Percentiles rank a stretch among this genome's conserved stretches.
Evolutionary conservation across 2,797 vertebrate species (phyloP).

Genomic region (Psittacula echo): DNA sequence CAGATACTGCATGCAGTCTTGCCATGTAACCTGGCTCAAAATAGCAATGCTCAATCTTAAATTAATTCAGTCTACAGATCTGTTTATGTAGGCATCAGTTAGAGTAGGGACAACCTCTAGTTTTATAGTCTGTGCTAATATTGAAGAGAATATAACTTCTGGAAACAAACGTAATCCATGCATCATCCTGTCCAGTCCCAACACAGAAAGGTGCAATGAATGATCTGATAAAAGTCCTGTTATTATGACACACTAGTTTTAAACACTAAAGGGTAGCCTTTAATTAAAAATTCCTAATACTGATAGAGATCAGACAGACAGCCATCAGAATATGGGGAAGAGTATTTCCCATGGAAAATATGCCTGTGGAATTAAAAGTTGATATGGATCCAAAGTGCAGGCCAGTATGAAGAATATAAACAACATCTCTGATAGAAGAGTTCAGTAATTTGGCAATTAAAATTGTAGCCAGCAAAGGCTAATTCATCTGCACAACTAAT

Average conservation of each 20-base stretch:
- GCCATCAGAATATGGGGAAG: neutral
- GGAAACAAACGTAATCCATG: neutral
- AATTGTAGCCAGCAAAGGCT: neutral
- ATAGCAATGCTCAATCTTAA: constrained; percentile 13
- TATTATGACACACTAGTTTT: neutral
- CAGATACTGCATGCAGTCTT: neutral
- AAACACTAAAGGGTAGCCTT: neutral
- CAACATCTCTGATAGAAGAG: neutral
- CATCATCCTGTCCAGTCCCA: neutral
- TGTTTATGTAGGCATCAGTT: neutral
- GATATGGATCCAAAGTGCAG: neutral
- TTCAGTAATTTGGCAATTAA: constrained; percentile 6
- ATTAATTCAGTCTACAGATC: constrained; percentile 4
- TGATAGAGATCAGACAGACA: neutral
- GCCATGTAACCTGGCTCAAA: constrained; percentile 38
- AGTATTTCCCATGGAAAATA: constrained; percentile 1
- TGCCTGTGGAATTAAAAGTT: neutral
- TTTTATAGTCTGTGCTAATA: neutral
- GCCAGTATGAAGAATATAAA: neutral
- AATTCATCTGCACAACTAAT: constrained; percentile 8
- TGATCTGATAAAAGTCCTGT: neutral
- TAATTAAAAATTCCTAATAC: neutral
- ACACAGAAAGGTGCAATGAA: neutral
- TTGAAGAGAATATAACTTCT: neutral
- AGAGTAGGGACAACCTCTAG: neutral